phyloP scores from a whole-genome alignment of 2,113 vertebrate species.

The Piprites chloris region DNA sequence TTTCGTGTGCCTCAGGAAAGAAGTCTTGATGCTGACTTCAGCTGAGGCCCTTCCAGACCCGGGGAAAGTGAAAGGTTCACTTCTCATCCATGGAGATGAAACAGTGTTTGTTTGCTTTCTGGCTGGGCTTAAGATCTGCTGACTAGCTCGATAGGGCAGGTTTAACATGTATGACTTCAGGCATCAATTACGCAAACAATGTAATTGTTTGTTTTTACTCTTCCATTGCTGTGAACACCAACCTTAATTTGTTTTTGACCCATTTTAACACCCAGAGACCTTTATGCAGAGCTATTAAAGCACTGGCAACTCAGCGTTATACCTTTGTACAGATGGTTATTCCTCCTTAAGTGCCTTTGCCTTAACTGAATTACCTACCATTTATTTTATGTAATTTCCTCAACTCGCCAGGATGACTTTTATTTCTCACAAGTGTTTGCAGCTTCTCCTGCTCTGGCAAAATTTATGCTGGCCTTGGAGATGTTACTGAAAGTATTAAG shows the following conservation, averaged over 20 bases:
- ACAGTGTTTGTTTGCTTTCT: not conserved
- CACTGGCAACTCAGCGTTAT: not conserved
- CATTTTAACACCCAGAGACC: not conserved
- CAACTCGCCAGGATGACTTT: not conserved
- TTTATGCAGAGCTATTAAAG: not conserved
- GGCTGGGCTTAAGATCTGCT: not conserved
- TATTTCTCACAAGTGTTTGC: not conserved
- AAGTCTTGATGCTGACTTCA: not conserved
- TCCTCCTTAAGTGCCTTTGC: not conserved
- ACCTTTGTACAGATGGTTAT: not conserved
- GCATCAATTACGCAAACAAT: not conserved
- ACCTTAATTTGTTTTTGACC: not conserved
- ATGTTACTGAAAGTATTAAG: not conserved
- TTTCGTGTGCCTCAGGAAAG: rapidly evolving
- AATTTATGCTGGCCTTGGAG: not conserved
- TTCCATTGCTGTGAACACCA: not conserved
- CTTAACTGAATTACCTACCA: not conserved
- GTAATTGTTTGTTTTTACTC: not conserved
- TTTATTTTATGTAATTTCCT: not conserved
- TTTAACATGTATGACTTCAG: not conserved
- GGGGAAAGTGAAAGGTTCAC: not conserved
- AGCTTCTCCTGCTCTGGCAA: not conserved
- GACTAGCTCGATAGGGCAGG: not conserved
- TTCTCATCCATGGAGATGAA: not conserved
- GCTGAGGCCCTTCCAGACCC: not conserved